phyloP scores from a whole-genome alignment of 2,113 vertebrate genomes.

The Amazona guildingii region DNA sequence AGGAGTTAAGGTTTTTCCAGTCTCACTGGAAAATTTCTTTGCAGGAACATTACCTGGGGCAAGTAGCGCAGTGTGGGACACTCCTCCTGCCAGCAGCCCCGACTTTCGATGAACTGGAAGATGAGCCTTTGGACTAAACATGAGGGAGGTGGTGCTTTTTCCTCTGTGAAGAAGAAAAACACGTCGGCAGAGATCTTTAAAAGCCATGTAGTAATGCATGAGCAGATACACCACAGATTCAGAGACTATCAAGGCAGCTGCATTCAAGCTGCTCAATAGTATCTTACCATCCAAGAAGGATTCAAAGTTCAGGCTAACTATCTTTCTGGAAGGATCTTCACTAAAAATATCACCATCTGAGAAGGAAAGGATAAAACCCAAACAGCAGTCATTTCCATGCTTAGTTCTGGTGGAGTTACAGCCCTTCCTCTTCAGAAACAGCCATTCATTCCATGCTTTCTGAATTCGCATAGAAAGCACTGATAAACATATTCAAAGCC shows the following conservation, averaged over 20 bases:
- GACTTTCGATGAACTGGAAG: slow-evolving; percentile 73
- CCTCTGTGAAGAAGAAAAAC: slow-evolving; percentile 57
- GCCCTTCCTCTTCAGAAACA: neutral
- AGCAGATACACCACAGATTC: neutral
- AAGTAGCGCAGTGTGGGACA: slow-evolving; percentile 66
- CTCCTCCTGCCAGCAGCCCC: slow-evolving; percentile 65
- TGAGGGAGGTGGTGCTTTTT: slow-evolving; percentile 72
- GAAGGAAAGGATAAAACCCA: neutral
- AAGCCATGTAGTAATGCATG: neutral
- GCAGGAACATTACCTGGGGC: slow-evolving; percentile 69
- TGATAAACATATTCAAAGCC: neutral
- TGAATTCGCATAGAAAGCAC: neutral
- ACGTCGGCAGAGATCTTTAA: neutral
- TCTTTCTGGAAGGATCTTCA: slow-evolving; percentile 56
- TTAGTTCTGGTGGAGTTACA: neutral
- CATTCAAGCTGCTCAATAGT: neutral
- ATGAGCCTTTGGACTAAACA: slow-evolving; percentile 77
- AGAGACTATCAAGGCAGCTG: neutral
- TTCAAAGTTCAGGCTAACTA: slow-evolving; percentile 68
- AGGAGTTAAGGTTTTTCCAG: neutral
- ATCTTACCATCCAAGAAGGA: slow-evolving; percentile 79
- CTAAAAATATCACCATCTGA: slow-evolving; percentile 67
- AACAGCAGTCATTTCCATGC: neutral
- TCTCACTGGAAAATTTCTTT: neutral
- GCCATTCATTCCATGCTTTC: neutral